Evolutionary conservation across 2,797 vertebrate species (phyloP), one percentile per base, ranked within the genome.

Genomic region (Cetoscarus ocellatus): DNA sequence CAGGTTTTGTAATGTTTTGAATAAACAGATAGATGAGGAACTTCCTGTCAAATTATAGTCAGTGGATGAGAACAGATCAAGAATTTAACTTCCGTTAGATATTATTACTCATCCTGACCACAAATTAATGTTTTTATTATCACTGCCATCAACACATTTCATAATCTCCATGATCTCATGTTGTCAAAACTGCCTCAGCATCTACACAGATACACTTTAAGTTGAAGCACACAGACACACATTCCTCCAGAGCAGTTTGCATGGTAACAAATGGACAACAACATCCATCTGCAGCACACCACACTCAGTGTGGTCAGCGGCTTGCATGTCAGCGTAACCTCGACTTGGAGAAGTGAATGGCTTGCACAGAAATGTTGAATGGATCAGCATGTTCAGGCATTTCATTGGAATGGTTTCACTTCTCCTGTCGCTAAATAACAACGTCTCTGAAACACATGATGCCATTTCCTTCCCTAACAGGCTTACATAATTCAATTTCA

Each of bases 351-450:
- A 79, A 70, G 58, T 83, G 64, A 75, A 56, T 75, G 79, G 82
- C 55, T 82, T 73, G 0, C 45, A 66, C 18, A 12, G 36, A 73
- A 80, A 76, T 56, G 9, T 36, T 89, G 77, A 88, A 86, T 88
- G 87, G 73, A 56, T 49, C 3, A 8, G 27, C 7, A 10, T 17
- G 49, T 18, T 34, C 7, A 35, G 5, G 43, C n/a, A 0, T 18
- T 59, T 14, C 9, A 8, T n/a, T 44, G 34, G 5, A 15, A 5
- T 0, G 6, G 65, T 90, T 88, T 91, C 84, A 86, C 85, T 87
- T 88, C 86, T 77, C 66, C 39, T 36, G 8, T 3, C 1, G 11
- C 34, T 0, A 1, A 9, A 36, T 27, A 47, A 18, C 15, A 3
- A 35, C 7, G n/a, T 27, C 10, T 43, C 3, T 5, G 60, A 18